These are phyloP conservation scores for Ceryle rudis DNA, from an alignment of 2,797 vertebrate genomes.

Conservation along the genomic window DNA sequence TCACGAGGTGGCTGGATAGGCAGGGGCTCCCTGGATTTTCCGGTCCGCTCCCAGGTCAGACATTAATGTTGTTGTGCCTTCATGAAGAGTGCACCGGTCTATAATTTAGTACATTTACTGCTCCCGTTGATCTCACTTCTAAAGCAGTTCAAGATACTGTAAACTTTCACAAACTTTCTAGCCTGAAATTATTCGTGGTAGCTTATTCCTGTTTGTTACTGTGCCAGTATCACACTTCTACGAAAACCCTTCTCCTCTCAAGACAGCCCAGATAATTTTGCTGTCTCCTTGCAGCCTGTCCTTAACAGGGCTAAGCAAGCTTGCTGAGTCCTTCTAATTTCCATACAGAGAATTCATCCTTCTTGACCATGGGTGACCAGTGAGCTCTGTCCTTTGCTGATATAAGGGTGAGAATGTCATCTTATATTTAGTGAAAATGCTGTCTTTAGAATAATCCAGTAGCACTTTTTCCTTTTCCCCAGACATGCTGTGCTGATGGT, in stretches of 20 bases:
- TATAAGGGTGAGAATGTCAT: background rate
- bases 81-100: background rate
- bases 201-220: background rate
- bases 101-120: background rate
- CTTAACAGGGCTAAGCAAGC: background rate
- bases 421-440: background rate
- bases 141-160: background rate
- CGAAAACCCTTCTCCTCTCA: background rate
- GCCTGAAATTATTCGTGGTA: background rate
- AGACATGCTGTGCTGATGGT: background rate
- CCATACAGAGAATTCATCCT: background rate
- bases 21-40: background rate
- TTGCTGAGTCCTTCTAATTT: background rate
- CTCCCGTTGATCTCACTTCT: conserved; percentile 4
- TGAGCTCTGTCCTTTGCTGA: background rate
- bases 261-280: background rate
- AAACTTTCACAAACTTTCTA: background rate
- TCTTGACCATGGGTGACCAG: background rate
- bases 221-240: background rate
- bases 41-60: background rate
- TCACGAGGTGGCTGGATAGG: background rate
- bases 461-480: background rate
- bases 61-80: background rate
- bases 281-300: background rate
- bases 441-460: background rate